Percentiles rank a stretch among this genome's conserved stretches.
These are phyloP conservation scores for Lycophotia porphyrea DNA, from an alignment of 2,888 invertebrate genomes.

Conservation along the genomic window DNA sequence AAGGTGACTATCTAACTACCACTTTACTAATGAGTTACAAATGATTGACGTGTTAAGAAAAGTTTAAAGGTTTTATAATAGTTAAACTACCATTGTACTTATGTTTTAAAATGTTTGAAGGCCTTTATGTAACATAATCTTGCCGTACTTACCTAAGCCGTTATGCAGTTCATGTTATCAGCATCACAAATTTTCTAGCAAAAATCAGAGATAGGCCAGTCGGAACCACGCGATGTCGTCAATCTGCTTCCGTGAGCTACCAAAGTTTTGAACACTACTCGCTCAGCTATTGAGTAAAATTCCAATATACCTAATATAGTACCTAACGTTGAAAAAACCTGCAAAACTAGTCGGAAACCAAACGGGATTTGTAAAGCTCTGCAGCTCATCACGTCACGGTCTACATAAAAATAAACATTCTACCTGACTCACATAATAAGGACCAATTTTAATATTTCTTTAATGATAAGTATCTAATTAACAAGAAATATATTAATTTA, in stretches of 20 bases:
- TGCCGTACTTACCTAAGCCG: too few relatives aligned
- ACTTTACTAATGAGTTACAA: conserved; percentile 4
- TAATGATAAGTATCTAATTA: not conserved
- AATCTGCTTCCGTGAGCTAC: not conserved
- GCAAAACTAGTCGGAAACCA: conserved; percentile 54
- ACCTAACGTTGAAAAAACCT: conserved; percentile 13
- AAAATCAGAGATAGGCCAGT: not conserved
- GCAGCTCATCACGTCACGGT: conserved; percentile 53
- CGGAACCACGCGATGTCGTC: not conserved
- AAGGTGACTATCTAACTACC: conserved; percentile 9
- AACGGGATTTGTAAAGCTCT: conserved; percentile 54
- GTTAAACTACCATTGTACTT: not conserved
- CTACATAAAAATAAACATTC: conserved; percentile 54
- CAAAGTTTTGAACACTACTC: not conserved
- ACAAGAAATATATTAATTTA: conserved; percentile 23
- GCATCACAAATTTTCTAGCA: not conserved
- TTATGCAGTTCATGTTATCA: conserved; percentile 2
- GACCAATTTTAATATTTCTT: conserved; percentile 37
- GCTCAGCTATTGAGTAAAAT: conserved; percentile 11
- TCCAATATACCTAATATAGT: conserved; percentile 20
- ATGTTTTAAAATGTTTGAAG: not conserved
- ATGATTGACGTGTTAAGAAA: not conserved
- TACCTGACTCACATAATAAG: conserved; percentile 42
- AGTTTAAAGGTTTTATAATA: not conserved
- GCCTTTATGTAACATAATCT: not conserved